Conservation (phyloP, 2,888 invertebrate genomes). For the Chalcosyrphus nemorum region DNA sequence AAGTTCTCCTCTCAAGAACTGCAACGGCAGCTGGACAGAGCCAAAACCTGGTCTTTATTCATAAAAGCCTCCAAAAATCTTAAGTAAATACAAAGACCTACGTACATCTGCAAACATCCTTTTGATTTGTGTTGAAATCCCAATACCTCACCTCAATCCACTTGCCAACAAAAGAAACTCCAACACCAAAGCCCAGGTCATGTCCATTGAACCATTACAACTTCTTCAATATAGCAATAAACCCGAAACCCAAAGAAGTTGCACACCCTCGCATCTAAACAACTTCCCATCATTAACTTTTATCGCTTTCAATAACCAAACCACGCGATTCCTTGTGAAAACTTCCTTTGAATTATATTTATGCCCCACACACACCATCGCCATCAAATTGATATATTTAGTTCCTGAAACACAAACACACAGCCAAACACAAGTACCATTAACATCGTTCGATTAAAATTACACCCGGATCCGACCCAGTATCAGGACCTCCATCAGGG, state of each 20-base stretch:
- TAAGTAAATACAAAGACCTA: too few relatives aligned
- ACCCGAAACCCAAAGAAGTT: not conserved
- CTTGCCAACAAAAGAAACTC: too few relatives aligned
- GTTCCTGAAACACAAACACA: conserved; percentile 24
- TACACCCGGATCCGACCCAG: conserved; percentile 18
- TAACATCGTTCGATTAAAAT: conserved; percentile 56
- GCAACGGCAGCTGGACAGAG: too few relatives aligned
- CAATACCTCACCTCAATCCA: too few relatives aligned
- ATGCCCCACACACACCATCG: conserved; percentile 44
- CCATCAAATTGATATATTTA: conserved; percentile 63
- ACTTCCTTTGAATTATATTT: conserved; percentile 34
- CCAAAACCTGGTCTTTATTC: too few relatives aligned
- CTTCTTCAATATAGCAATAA: not conserved
- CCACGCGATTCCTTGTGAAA: conserved; percentile 17
- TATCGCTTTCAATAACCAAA: conserved; percentile 54
- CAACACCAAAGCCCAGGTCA: too few relatives aligned
- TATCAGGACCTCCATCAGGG: conserved; percentile 26
- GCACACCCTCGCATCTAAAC: not conserved
- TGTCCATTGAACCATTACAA: too few relatives aligned
- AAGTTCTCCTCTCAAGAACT: too few relatives aligned
- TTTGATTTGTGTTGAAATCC: too few relatives aligned
- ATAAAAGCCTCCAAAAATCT: too few relatives aligned
- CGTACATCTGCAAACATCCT: too few relatives aligned
- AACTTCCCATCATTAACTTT: conserved; percentile 47
- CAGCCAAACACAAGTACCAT: conserved; percentile 5